Conservation (phyloP, 2,888 invertebrate species). For the Drosophila incognita region DNA sequence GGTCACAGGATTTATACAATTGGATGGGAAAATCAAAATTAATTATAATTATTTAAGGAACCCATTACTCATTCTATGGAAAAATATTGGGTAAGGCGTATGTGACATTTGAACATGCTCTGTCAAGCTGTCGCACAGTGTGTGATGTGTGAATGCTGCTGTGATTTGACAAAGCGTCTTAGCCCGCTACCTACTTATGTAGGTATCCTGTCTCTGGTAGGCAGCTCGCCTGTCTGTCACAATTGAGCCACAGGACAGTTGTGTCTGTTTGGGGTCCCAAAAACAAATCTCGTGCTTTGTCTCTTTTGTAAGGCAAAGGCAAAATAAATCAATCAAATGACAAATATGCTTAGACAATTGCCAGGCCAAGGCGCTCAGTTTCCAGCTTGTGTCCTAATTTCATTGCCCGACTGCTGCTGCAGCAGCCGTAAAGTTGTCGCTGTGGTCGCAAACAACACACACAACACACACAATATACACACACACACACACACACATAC, state of each 20-base stretch:
- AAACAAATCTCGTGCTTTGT: conserved; percentile 33
- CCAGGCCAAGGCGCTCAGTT: conserved; percentile 51
- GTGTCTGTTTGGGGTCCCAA: conserved; percentile 13
- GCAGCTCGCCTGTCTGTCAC: conserved; percentile 46
- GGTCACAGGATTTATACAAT: background rate
- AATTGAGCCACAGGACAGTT: conserved; percentile 60
- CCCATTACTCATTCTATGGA: background rate
- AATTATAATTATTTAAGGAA: background rate
- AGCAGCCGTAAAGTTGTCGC: conserved; percentile 40
- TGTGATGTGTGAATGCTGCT: conserved; percentile 31
- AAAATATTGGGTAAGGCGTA: conserved; percentile 1
- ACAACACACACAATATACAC: conserved; percentile 9
- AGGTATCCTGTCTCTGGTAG: conserved; percentile 12
- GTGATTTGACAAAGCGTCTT: conserved; percentile 62
- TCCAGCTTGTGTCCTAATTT: conserved; percentile 66
- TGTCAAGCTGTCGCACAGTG: background rate
- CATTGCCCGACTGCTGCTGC: conserved; percentile 54
- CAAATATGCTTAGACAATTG: conserved; percentile 82
- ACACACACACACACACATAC: conserved; percentile 1
- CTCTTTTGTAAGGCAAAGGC: conserved; percentile 60
- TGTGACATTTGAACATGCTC: background rate
- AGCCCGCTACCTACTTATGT: conserved; percentile 20
- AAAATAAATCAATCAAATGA: conserved; percentile 82
- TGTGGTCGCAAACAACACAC: conserved; percentile 35
- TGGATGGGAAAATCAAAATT: background rate